Base-by-base conservation (phyloP, 2,797 vertebrate genomes). In the Pygocentrus nattereri region DNA sequence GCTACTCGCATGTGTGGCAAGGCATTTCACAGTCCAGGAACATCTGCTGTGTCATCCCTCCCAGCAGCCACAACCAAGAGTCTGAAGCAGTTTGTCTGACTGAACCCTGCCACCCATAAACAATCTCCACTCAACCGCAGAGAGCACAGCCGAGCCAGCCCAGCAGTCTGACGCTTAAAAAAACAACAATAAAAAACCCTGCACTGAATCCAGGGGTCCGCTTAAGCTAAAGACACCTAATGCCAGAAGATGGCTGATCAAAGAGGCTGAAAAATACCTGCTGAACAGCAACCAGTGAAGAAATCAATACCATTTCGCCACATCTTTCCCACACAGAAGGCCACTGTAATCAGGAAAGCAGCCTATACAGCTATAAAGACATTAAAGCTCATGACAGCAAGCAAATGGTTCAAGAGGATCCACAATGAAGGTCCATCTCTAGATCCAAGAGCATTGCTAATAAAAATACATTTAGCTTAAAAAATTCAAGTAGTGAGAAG, bases 1-100 rank as follows among this genome's bases (percentile, higher is more conserved):
- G 61, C 71, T 44, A 18, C 15, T 30, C 23, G 31, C 64, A 50
- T 64, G 38, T 78, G 44, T 58, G 30, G 52, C 67, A 64, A 41
- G 44, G 74, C 64, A 62, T 79, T 76, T 75, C 76, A 78, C 76
- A 73, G 74, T 76, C 64, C 69, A 76, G 73, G 74, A 65, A 65
- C 64, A 82, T 85, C 61, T 86, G 82, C 49, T 76, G 65, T 11
- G 74, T 77, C 73, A 86, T 78, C 47, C 73, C 72, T 56, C 72
- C 44, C 73, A 70, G 47, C 74, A 80, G 70, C 76, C 67, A 79
- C 56, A 65, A 85, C 70, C 70, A 61, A 23, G 25, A 30, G 64
- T 79, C 76, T 83, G 69, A 85, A 79, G 81, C 76, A 75, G 73
- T 79, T 54, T 65, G 69, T 78, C 61, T 76, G 70, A 59, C 77